Percentiles rank a stretch among this genome's conserved stretches.
These are phyloP conservation scores for Fringilla coelebs DNA, from an alignment of 2,797 vertebrate species.

Conservation along the genomic window DNA sequence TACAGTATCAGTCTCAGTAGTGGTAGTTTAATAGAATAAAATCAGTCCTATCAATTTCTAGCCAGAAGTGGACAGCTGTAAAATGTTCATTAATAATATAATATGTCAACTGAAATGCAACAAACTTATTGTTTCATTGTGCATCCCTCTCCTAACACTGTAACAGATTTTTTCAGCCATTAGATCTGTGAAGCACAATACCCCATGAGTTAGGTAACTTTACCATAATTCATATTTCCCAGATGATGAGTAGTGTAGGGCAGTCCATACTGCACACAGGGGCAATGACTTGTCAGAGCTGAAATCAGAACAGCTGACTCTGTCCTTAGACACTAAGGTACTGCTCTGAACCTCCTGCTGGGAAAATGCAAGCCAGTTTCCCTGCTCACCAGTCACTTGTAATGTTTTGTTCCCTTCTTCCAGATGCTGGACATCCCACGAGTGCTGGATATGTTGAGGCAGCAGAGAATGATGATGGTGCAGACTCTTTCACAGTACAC, in stretches of 20 bases:
- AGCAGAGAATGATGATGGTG: constrained; percentile 97
- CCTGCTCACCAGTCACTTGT: neutral
- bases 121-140: neutral
- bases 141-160: neutral
- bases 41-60: neutral
- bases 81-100: neutral
- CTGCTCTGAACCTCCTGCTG: neutral
- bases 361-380: neutral
- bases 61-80: neutral
- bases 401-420: neutral
- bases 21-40: neutral
- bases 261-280: neutral
- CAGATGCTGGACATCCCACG: constrained; percentile 90
- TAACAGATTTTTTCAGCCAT: neutral
- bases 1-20: neutral
- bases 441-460: constrained; percentile 84
- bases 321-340: neutral
- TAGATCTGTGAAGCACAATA: neutral
- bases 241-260: neutral
- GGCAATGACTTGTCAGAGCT: neutral
- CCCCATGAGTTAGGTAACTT: neutral
- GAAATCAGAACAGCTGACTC: neutral
- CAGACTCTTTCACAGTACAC: constrained; percentile 95
- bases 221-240: neutral
- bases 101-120: neutral